phyloP scores from a whole-genome alignment of 2,113 vertebrate species.

The Embiotoca jacksoni region DNA sequence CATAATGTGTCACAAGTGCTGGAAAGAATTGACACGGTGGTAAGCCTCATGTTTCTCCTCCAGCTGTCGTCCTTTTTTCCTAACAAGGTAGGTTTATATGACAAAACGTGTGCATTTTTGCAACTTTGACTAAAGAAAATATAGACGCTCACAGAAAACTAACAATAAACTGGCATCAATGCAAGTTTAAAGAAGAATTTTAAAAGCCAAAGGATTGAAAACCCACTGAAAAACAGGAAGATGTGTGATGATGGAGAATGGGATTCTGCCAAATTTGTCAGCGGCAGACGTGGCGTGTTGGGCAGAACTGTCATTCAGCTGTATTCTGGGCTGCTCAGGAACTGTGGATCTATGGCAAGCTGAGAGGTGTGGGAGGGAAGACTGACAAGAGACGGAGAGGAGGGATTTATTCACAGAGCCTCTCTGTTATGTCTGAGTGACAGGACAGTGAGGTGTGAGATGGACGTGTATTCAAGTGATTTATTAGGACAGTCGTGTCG shows the following conservation, averaged over 20 bases:
- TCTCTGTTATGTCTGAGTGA: slow-evolving; percentile 52
- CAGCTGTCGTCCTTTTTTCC: slow-evolving; percentile 24
- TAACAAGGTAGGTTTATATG: slow-evolving; percentile 17
- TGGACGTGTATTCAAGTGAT: slow-evolving; percentile 34
- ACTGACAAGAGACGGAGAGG: slow-evolving; percentile 57
- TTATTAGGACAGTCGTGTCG: slow-evolving; percentile 22
- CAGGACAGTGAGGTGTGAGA: slow-evolving; percentile 52
- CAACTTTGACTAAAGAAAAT: not conserved
- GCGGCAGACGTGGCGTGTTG: slow-evolving; percentile 51
- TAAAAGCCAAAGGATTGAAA: slow-evolving; percentile 6
- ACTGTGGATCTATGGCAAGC: slow-evolving; percentile 52
- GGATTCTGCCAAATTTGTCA: slow-evolving; percentile 62
- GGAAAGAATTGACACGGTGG: slow-evolving; percentile 4
- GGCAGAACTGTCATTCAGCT: slow-evolving; percentile 66
- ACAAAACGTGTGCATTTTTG: slow-evolving; percentile 6
- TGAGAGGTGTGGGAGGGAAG: slow-evolving; percentile 65
- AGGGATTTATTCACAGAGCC: slow-evolving; percentile 55
- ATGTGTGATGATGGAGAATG: slow-evolving; percentile 43
- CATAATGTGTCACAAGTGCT: slow-evolving; percentile 42
- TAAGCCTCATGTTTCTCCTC: slow-evolving; percentile 29
- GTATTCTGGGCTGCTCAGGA: slow-evolving; percentile 60
- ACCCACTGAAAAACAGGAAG: slow-evolving; percentile 41
- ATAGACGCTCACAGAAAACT: not conserved
- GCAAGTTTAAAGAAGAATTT: not conserved
- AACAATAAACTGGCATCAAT: not conserved